Conservation (phyloP, 2,113 vertebrate genomes). For the Channa maculata region DNA sequence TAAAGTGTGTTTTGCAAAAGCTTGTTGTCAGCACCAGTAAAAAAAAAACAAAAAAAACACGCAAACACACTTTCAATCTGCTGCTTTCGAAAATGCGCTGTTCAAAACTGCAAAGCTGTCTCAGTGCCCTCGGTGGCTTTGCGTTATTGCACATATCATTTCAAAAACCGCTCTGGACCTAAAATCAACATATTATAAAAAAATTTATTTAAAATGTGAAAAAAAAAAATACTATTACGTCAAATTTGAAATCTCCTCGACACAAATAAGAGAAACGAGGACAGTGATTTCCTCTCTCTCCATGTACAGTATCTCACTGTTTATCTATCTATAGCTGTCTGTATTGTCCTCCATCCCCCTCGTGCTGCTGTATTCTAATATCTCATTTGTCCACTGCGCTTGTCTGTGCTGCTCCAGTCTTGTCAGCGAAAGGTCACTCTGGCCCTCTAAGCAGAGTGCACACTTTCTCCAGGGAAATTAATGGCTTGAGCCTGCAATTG, state of each 20-base stretch:
- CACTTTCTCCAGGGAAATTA: slow-evolving; percentile 83
- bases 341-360: slow-evolving; percentile 54
- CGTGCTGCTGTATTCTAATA: slow-evolving; percentile 69
- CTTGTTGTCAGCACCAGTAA: slow-evolving; percentile 32
- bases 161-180: neutral
- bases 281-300: too few species aligned
- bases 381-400: slow-evolving; percentile 81
- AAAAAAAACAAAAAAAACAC: neutral
- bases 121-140: slow-evolving; percentile 3
- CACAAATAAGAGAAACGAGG: too few species aligned
- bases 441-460: slow-evolving; percentile 73
- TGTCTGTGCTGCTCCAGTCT: slow-evolving; percentile 67
- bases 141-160: slow-evolving; percentile 25
- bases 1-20: slow-evolving; percentile 32
- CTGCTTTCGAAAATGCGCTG: slow-evolving; percentile 35
- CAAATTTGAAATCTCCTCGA: neutral
- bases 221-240: neutral
- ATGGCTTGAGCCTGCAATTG: slow-evolving; percentile 77
- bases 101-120: slow-evolving; percentile 28
- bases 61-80: slow-evolving; percentile 12
- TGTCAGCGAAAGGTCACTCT: slow-evolving; percentile 83
- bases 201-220: neutral
- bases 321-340: slow-evolving; percentile 32
- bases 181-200: neutral
- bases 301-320: slow-evolving; percentile 21